A percentile compares a stretch with the other conserved stretches of the same genome.
phyloP scores from a whole-genome alignment of 1,140 invertebrate species.

The Platyura marginata region DNA sequence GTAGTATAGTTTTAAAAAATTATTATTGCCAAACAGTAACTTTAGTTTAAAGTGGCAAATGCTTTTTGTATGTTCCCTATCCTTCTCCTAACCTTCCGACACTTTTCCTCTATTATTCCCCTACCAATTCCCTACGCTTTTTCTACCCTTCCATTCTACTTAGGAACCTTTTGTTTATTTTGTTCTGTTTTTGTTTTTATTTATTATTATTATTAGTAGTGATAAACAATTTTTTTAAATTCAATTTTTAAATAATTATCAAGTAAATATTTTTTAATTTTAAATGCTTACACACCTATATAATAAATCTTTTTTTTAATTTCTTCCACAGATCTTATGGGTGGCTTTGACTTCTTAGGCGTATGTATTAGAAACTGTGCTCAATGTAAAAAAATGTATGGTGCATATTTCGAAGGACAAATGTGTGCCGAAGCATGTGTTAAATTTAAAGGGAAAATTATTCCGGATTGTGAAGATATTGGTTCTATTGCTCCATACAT shows the following conservation, averaged over 20 bases:
- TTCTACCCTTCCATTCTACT: too few species aligned
- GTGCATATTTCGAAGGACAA: slow-evolving; percentile 64
- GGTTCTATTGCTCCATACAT: slow-evolving; percentile 63
- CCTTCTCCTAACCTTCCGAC: too few species aligned
- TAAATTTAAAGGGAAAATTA: slow-evolving; percentile 59
- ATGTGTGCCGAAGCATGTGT: slow-evolving; percentile 65
- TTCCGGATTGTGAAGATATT: slow-evolving; percentile 66
- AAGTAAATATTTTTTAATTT: not conserved
- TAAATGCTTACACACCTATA: too few species aligned
- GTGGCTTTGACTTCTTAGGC: slow-evolving; percentile 2
- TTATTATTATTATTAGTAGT: not conserved
- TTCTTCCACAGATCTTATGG: not conserved
- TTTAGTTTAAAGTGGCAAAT: too few species aligned
- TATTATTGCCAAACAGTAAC: too few species aligned
- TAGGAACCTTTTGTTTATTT: too few species aligned
- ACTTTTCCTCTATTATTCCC: too few species aligned
- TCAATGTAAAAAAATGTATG: slow-evolving; percentile 73
- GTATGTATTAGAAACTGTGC: slow-evolving; percentile 70
- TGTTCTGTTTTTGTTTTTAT: not conserved
- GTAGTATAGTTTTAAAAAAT: too few species aligned
- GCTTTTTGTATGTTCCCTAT: too few species aligned
- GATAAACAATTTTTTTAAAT: not conserved
- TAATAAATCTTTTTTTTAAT: not conserved
- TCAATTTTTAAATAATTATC: not conserved
- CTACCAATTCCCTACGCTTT: too few species aligned